These are phyloP conservation scores for Alectoris magna DNA, from an alignment of 2,797 vertebrate species.

Conservation along the genomic window DNA sequence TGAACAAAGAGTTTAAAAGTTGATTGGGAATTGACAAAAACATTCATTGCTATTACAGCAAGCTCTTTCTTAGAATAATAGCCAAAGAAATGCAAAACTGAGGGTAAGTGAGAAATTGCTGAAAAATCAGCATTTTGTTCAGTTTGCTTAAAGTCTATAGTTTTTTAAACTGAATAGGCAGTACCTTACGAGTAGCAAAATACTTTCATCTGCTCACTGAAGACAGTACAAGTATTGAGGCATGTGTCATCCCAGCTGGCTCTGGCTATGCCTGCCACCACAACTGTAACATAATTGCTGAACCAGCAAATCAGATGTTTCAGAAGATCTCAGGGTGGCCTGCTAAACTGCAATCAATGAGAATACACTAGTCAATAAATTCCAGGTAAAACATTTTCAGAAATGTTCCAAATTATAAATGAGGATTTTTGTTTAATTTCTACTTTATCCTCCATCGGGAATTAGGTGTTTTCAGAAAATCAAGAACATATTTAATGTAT, in stretches of 20 bases:
- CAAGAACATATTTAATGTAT: background rate
- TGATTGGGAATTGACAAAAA: background rate
- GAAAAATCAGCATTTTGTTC: background rate
- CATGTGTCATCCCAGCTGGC: background rate
- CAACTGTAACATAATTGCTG: background rate
- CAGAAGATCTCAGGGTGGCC: background rate
- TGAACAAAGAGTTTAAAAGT: background rate
- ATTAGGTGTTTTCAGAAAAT: background rate
- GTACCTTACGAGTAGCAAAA: background rate
- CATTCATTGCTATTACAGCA: background rate
- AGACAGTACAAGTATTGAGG: background rate
- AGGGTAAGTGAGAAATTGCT: background rate
- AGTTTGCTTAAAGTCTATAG: background rate
- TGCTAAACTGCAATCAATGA: slow-evolving; percentile 11
- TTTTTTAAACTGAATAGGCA: background rate
- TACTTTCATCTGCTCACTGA: rapidly evolving
- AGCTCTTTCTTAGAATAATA: background rate
- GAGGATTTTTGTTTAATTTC: background rate
- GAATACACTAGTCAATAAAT: background rate
- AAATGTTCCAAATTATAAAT: background rate
- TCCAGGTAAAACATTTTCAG: background rate
- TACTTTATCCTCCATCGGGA: background rate
- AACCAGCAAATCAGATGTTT: background rate
- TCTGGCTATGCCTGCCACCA: background rate
- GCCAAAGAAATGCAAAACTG: background rate